Percentiles rank a stretch among this genome's conserved stretches.
Conservation (phyloP, 2,113 vertebrate genomes). For the Gymnorhina tibicen region DNA sequence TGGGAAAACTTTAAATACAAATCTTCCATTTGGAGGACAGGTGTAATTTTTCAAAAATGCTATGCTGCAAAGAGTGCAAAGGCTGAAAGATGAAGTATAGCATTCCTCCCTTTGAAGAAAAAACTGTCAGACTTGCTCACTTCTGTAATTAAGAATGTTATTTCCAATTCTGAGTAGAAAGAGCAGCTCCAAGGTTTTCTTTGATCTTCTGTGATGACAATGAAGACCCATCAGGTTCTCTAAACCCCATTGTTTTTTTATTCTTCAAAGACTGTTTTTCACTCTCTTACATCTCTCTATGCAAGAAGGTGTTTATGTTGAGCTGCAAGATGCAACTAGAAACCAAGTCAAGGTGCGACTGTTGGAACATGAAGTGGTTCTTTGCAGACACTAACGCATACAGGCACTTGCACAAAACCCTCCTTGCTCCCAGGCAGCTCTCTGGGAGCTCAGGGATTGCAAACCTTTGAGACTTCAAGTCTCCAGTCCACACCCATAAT, state of each 20-base stretch:
- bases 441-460: background rate
- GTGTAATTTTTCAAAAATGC: background rate
- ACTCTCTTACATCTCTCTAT: background rate
- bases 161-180: conserved; percentile 32
- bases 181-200: background rate
- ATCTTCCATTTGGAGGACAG: background rate
- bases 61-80: background rate
- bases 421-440: background rate
- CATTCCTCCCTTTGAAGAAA: conserved; percentile 13
- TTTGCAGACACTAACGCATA: background rate
- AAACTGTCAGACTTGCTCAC: background rate
- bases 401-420: background rate
- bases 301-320: background rate
- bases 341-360: background rate
- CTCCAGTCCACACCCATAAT: conserved; percentile 31
- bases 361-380: background rate
- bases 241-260: background rate
- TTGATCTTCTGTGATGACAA: conserved; percentile 37
- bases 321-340: conserved; percentile 13
- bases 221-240: conserved; percentile 7
- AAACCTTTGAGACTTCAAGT: background rate
- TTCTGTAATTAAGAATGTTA: conserved; percentile 44
- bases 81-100: background rate
- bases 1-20: background rate
- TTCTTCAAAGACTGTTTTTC: conserved; percentile 37